These are phyloP conservation scores for Nemurella pictetii DNA, from an alignment of 2,888 invertebrate genomes.

Conservation along the genomic window DNA sequence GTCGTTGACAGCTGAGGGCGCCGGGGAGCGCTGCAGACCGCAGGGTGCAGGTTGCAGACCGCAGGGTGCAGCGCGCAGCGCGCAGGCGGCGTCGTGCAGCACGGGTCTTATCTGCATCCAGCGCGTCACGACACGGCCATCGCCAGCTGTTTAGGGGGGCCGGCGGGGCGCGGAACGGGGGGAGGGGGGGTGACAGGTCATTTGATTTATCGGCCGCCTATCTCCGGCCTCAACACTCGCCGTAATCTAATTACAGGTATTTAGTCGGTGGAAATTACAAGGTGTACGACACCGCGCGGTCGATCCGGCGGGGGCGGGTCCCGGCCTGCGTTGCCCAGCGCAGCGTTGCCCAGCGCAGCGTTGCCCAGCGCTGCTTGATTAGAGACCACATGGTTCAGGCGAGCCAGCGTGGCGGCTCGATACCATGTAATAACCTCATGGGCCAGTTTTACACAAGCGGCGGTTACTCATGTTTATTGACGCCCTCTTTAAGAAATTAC, in stretches of 20 bases:
- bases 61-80: neutral
- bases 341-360: neutral
- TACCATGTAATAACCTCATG: neutral
- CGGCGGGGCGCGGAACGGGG: conserved; percentile 9
- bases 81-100: neutral
- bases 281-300: conserved; percentile 19
- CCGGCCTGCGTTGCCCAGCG: neutral
- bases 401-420: neutral
- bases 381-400: neutral
- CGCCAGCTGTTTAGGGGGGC: conserved; percentile 3
- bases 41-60: neutral
- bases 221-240: conserved; percentile 37
- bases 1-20: too few relatives aligned
- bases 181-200: conserved; percentile 34
- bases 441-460: neutral
- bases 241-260: conserved; percentile 41
- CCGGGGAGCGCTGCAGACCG: too few relatives aligned
- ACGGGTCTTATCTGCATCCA: neutral
- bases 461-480: conserved; percentile 9
- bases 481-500: conserved; percentile 28
- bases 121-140: neutral
- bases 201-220: conserved; percentile 40
- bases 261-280: conserved; percentile 39
- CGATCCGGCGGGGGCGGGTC: neutral
- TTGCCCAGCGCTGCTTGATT: neutral